These are phyloP conservation scores for Porites australiensis DNA, from an alignment of 64 coral and sea anemone genomes.

Conservation along the genomic window DNA sequence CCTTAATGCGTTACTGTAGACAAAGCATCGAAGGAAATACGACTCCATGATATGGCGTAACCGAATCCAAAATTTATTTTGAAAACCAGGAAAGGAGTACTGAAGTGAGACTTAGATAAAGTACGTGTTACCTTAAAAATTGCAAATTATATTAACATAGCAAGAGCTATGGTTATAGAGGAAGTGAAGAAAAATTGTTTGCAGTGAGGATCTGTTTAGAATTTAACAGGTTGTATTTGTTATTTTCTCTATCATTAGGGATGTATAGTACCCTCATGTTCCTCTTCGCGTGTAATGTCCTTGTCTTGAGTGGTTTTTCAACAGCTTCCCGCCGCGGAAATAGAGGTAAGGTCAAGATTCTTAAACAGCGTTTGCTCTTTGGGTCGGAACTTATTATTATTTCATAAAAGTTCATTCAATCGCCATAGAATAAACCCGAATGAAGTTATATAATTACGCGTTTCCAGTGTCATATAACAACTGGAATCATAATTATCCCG, in stretches of 20 bases:
- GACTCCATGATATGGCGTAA: background rate
- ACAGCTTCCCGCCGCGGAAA: background rate
- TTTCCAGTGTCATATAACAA: background rate
- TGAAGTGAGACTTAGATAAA: background rate
- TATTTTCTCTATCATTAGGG: background rate
- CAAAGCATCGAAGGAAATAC: background rate
- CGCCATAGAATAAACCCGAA: background rate
- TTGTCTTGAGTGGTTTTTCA: background rate
- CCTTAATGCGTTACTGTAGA: background rate
- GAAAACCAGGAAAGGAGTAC: background rate
- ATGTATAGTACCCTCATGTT: slow-evolving; percentile 13
- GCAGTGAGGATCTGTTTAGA: background rate
- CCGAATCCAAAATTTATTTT: background rate
- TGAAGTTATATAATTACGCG: background rate
- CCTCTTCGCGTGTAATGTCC: slow-evolving; percentile 2
- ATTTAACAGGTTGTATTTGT: background rate
- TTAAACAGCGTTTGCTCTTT: background rate
- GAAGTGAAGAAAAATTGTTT: background rate
- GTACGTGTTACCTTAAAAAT: background rate
- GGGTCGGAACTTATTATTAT: background rate
- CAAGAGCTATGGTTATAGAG: background rate
- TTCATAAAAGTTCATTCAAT: background rate
- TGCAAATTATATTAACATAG: background rate
- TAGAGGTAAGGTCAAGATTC: slow-evolving; percentile 33
- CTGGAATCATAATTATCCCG: background rate